phyloP scores from a whole-genome alignment of 2,888 invertebrate species.

The Torymus auratus region DNA sequence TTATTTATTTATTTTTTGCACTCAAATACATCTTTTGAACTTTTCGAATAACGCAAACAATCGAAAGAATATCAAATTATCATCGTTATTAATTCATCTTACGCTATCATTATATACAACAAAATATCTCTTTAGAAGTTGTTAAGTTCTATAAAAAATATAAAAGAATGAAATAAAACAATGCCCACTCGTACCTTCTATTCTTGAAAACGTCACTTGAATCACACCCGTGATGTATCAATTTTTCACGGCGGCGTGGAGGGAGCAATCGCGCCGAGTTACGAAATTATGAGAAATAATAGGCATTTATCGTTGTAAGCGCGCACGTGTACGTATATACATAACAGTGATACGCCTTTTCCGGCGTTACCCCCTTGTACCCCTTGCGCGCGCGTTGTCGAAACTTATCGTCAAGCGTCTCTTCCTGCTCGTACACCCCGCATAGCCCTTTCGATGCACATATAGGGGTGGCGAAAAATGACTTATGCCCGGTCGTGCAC shows the following conservation, averaged over 20 bases:
- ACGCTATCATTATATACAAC: too few species aligned
- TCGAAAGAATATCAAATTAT: too few species aligned
- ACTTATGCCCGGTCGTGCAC: constrained; percentile 33
- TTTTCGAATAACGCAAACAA: too few species aligned
- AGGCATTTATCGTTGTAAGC: constrained; percentile 31
- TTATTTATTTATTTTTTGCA: too few species aligned
- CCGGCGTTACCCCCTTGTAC: neutral
- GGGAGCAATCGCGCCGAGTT: constrained; percentile 30
- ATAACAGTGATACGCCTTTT: neutral
- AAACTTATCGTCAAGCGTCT: constrained; percentile 2
- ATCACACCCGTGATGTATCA: neutral
- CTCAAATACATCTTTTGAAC: too few species aligned
- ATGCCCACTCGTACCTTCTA: too few species aligned
- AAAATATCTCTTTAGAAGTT: too few species aligned
- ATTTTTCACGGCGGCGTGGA: constrained; percentile 13
- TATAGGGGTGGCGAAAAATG: constrained; percentile 34
- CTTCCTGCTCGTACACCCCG: constrained; percentile 9
- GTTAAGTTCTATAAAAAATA: too few species aligned
- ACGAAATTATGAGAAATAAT: constrained; percentile 43
- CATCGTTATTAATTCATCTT: too few species aligned
- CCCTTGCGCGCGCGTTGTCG: neutral
- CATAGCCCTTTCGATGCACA: too few species aligned
- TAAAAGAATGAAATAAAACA: too few species aligned
- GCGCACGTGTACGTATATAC: constrained; percentile 33
- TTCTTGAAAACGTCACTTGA: too few species aligned